phyloP scores from a whole-genome alignment of 1,140 invertebrate genomes.

The Ceratosolen fusciceps region DNA sequence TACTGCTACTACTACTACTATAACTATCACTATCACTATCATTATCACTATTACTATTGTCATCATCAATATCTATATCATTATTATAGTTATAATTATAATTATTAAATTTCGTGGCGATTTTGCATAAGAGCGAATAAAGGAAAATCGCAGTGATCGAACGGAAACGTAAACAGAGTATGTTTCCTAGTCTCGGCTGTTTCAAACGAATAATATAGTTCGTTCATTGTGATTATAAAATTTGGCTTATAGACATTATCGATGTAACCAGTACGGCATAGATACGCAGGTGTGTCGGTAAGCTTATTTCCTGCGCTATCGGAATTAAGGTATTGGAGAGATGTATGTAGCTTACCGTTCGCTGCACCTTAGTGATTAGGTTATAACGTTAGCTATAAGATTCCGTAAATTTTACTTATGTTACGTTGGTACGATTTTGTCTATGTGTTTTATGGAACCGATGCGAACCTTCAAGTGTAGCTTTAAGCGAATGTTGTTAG shows the following conservation, averaged over 20 bases:
- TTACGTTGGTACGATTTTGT: not conserved
- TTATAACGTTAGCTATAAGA: not conserved
- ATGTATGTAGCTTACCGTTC: not conserved
- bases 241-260: not conserved
- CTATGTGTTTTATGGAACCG: not conserved
- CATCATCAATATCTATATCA: too few relatives aligned
- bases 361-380: not conserved
- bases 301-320: not conserved
- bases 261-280: not conserved
- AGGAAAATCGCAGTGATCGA: not conserved
- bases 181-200: slow-evolving; percentile 8
- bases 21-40: too few relatives aligned
- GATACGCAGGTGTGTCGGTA: not conserved
- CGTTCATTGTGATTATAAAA: slow-evolving; percentile 21
- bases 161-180: not conserved
- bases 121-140: slow-evolving; percentile 6
- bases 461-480: not conserved
- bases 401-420: not conserved
- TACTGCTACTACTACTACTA: too few relatives aligned
- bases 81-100: too few relatives aligned
- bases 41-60: not conserved
- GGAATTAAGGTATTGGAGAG: not conserved
- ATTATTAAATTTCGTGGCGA: not conserved
- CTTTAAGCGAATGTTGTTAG: slow-evolving; percentile 27
- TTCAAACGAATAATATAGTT: not conserved